These are phyloP conservation scores for Sebastes iracundus DNA, from an alignment of 2,797 vertebrate genomes.

Conservation along the genomic window DNA sequence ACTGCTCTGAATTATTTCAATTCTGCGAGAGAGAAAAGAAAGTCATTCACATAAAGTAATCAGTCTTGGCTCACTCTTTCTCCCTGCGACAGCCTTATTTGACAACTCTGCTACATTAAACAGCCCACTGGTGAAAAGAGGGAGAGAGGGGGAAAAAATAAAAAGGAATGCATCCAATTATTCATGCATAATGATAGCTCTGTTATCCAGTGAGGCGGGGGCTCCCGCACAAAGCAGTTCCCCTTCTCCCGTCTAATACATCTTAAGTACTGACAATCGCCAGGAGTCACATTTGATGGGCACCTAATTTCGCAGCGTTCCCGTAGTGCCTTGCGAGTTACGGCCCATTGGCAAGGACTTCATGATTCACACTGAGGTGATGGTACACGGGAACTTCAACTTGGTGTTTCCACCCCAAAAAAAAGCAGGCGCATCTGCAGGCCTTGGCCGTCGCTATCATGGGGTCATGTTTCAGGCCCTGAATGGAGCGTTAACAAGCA, in stretches of 20 bases:
- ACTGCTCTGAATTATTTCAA: slow-evolving; percentile 72
- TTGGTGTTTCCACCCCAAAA: slow-evolving; percentile 18
- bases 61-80: slow-evolving; percentile 59
- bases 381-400: slow-evolving; percentile 47
- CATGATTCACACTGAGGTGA: slow-evolving; percentile 59
- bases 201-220: slow-evolving; percentile 66
- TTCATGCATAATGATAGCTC: slow-evolving; percentile 76
- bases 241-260: slow-evolving; percentile 68
- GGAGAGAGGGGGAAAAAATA: slow-evolving; percentile 23
- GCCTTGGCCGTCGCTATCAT: slow-evolving; percentile 29
- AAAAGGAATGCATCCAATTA: slow-evolving; percentile 74
- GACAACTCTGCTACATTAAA: slow-evolving; percentile 73
- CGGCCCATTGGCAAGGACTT: slow-evolving; percentile 53
- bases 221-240: slow-evolving; percentile 71
- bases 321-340: slow-evolving; percentile 74
- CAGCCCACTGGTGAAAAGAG: slow-evolving; percentile 62
- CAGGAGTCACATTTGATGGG: slow-evolving; percentile 75
- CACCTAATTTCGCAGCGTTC: slow-evolving; percentile 72
- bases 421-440: slow-evolving; percentile 41
- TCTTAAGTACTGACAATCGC: slow-evolving; percentile 69
- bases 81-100: slow-evolving; percentile 60
- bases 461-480: slow-evolving; percentile 50
- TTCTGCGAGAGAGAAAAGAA: slow-evolving; percentile 43
- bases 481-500: slow-evolving; percentile 70
- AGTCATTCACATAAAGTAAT: slow-evolving; percentile 71